Base-by-base conservation (phyloP, 2,113 vertebrate genomes). In the Casuarius casuarius region DNA sequence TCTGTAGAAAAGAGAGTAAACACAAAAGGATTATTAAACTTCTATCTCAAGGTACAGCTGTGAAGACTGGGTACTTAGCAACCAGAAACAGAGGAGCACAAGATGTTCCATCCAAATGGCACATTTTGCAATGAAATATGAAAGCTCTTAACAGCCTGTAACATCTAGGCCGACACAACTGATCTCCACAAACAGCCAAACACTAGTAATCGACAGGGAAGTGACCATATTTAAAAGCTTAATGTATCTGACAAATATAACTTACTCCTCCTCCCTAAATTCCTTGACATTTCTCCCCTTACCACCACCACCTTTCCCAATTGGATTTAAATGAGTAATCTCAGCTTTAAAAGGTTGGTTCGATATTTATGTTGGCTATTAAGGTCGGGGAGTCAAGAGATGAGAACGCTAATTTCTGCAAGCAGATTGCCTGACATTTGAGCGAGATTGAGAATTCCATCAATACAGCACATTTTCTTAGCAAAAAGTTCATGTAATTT, bases 31-130 rank as follows among this genome's bases (percentile, higher is more conserved):
- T 95, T 94, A 95, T 96, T 96, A 92, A 86, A 95, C 79, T 92
- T 87, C 94, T 86, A 5, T 74, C 83, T 95, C 68, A 76, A 77
- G 67, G 65, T 94, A 62, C 84, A 84, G n/a, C 91, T 91, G 92
- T 84, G 89, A 96, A 95, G 42, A 95, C 85, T 29, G 84, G 92
- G 74, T 96, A 94, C 96, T 96, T 97, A 97, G 97, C 97, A 98
- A 98, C 97, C 61, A 92, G 89, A 96, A 92, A 78, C 83, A 95
- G 90, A 96, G 92, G 54, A 97, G 94, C 89, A 97, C 94, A 95
- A 92, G 65, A 68, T 87, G 84, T 97, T 97, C 93, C 31, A 28
- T 85, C 48, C 65, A 95, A 87, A 92, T 25, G n/a, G 48, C 7
- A 8, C 62, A 70, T 89, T 83, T 96, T 91, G 71, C 84, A 80